A percentile compares a stretch with the other conserved stretches of the same genome.
Conservation (phyloP, 2,888 invertebrate species). For the Eueremaeus valkanovi region DNA sequence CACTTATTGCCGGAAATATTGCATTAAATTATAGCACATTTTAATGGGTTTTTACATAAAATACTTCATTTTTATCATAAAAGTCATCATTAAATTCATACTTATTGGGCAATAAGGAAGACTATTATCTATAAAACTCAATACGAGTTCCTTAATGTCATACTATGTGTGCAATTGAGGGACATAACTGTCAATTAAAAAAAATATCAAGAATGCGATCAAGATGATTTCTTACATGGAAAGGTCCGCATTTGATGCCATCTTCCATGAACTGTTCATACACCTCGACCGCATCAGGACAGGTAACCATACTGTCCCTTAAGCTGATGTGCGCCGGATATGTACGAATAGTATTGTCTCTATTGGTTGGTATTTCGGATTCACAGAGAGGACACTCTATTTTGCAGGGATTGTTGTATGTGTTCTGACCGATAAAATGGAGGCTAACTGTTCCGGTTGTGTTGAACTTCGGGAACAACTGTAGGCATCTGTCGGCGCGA, state of each 20-base stretch:
- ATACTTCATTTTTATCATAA: no score
- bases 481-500: conserved; percentile 30
- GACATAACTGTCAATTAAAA: no score
- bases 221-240: background rate
- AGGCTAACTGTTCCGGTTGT: conserved; percentile 26
- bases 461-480: conserved; percentile 37
- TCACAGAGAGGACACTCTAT: conserved; percentile 37
- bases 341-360: conserved; percentile 27
- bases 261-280: conserved; percentile 38
- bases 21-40: no score
- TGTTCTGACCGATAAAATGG: conserved; percentile 36
- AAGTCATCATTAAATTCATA: no score
- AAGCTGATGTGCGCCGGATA: conserved; percentile 36
- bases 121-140: no score
- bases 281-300: conserved; percentile 20
- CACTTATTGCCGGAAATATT: no score
- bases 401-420: conserved; percentile 40
- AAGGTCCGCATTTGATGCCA: conserved; percentile 37
- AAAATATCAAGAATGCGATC: no score
- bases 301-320: conserved; percentile 28
- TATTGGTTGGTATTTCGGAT: conserved; percentile 22
- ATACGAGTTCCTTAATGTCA: no score
- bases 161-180: no score
- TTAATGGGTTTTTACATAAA: no score
- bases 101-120: no score